Evolutionary conservation across 2,113 vertebrate species (phyloP).

Genomic region (Cisticola juncidis): DNA sequence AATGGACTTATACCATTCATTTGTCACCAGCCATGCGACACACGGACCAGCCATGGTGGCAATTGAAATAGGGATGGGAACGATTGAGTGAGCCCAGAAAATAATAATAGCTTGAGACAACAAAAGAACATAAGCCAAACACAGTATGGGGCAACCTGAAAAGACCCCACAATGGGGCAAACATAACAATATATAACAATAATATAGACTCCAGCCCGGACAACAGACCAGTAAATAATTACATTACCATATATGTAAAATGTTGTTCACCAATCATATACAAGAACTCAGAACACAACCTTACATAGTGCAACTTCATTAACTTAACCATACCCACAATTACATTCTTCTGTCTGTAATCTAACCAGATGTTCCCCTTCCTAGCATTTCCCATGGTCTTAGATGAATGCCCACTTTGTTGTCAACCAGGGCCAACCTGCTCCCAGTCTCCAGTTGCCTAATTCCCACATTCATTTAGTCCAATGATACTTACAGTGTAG

Average conservation of each 20-base stretch:
- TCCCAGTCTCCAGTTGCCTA: not conserved
- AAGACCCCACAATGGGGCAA: not conserved
- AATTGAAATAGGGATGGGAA: not conserved
- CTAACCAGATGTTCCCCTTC: not conserved
- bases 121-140: not conserved
- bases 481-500: fast-evolving
- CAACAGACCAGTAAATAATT: not conserved
- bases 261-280: not conserved
- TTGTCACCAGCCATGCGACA: not conserved
- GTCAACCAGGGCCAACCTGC: not conserved
- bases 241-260: not conserved
- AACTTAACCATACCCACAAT: not conserved
- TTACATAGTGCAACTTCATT: not conserved
- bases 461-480: not conserved
- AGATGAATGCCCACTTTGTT: not conserved
- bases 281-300: not conserved
- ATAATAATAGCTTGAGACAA: not conserved
- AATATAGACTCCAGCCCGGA: not conserved
- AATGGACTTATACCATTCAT: not conserved
- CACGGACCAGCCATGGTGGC: not conserved
- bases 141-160: not conserved
- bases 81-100: not conserved
- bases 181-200: not conserved
- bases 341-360: not conserved
- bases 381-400: not conserved